These are phyloP conservation scores for Rhagonycha fulva DNA, from an alignment of 2,888 invertebrate species.

Conservation along the genomic window DNA sequence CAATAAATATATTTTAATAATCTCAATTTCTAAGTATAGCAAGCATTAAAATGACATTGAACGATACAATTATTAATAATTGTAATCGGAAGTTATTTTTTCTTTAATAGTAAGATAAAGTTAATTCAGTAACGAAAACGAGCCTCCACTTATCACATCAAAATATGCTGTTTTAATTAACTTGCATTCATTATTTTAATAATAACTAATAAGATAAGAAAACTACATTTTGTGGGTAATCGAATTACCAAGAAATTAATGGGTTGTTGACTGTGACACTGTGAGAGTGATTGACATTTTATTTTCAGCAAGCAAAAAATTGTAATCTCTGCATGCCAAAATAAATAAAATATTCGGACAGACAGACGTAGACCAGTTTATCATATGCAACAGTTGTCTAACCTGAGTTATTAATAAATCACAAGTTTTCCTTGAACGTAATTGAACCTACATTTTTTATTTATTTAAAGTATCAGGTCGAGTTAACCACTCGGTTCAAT, in stretches of 20 bases:
- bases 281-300: not conserved
- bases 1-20: not conserved
- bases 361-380: slow-evolving; percentile 1
- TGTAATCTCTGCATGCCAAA: not conserved
- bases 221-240: not conserved
- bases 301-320: not conserved
- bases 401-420: not conserved
- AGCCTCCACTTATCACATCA: not conserved
- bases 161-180: not conserved
- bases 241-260: not conserved
- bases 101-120: not conserved
- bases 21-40: slow-evolving; percentile 1
- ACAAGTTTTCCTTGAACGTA: not conserved
- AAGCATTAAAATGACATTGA: slow-evolving; percentile 15
- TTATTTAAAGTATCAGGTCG: not conserved
- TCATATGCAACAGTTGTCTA: not conserved
- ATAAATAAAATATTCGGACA: not conserved
- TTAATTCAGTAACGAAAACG: not conserved
- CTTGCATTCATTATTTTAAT: not conserved
- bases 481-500: not conserved
- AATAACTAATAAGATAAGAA: not conserved
- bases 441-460: not conserved
- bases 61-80: slow-evolving; percentile 9
- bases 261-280: not conserved
- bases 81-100: slow-evolving; percentile 11